Conservation (phyloP, 2,797 vertebrate genomes). For the Vireo griseus region DNA sequence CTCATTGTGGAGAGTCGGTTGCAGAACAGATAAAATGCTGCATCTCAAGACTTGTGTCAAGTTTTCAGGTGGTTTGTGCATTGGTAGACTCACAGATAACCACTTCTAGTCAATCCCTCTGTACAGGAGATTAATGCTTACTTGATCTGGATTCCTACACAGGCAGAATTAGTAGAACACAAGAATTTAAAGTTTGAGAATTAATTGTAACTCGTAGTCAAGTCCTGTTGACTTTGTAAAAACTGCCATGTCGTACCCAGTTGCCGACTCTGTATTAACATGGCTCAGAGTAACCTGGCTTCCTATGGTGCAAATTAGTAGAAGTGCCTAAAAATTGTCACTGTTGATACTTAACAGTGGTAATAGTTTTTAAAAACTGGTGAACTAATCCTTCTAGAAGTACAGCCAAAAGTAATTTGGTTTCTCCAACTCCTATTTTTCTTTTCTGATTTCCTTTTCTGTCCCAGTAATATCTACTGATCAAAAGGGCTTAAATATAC, state of each 20-base stretch:
- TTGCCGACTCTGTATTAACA: neutral
- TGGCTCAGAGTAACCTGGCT: neutral
- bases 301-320: neutral
- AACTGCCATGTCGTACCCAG: neutral
- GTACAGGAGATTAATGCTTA: neutral
- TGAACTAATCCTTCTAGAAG: neutral
- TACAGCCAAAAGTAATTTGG: neutral
- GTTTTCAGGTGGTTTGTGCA: neutral
- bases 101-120: neutral
- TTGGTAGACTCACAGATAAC: neutral
- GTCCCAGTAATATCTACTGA: neutral
- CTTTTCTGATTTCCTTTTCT: neutral
- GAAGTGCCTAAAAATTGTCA: neutral
- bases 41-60: neutral
- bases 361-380: neutral
- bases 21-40: neutral
- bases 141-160: neutral
- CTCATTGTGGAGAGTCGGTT: neutral
- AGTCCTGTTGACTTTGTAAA: neutral
- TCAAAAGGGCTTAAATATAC: neutral
- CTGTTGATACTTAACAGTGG: neutral
- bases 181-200: neutral
- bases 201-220: neutral
- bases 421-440: neutral
- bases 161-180: neutral